phyloP scores from a whole-genome alignment of 2,888 invertebrate species.

The Melieria picta region DNA sequence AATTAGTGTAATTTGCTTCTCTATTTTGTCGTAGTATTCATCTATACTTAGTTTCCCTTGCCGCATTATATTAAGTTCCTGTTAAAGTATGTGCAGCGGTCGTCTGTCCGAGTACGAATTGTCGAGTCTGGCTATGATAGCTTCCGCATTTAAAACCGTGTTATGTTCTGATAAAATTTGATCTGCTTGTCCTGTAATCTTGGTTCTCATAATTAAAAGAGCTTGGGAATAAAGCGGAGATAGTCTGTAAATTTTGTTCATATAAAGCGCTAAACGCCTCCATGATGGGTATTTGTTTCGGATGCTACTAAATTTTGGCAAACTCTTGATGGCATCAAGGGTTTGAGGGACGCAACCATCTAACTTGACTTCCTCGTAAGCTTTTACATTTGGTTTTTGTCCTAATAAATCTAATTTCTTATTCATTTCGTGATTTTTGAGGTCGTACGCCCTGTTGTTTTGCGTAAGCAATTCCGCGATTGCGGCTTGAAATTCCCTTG shows the following conservation, averaged over 20 bases:
- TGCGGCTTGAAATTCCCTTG: no score
- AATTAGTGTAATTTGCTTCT: neutral
- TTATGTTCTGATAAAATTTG: neutral
- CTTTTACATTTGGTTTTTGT: no score
- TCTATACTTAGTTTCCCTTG: neutral
- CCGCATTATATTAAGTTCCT: neutral
- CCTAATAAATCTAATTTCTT: no score
- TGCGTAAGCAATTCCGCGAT: no score
- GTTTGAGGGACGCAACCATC: neutral
- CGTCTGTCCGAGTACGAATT: neutral
- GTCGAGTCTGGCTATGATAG: neutral
- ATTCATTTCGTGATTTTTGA: no score
- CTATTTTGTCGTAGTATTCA: neutral
- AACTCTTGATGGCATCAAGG: neutral
- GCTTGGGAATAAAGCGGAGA: neutral
- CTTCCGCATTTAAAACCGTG: neutral
- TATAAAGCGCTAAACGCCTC: neutral
- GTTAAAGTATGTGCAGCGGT: neutral
- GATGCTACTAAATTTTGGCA: neutral
- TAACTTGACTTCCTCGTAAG: neutral
- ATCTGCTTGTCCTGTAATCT: conserved; percentile 1
- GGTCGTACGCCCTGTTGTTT: no score
- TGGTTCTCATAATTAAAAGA: neutral
- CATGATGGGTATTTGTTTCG: neutral
- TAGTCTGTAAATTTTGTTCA: neutral